Percentiles rank a stretch among this genome's conserved stretches.
Conservation (phyloP, 2,797 vertebrate genomes). For the Cossypha polioptera region DNA sequence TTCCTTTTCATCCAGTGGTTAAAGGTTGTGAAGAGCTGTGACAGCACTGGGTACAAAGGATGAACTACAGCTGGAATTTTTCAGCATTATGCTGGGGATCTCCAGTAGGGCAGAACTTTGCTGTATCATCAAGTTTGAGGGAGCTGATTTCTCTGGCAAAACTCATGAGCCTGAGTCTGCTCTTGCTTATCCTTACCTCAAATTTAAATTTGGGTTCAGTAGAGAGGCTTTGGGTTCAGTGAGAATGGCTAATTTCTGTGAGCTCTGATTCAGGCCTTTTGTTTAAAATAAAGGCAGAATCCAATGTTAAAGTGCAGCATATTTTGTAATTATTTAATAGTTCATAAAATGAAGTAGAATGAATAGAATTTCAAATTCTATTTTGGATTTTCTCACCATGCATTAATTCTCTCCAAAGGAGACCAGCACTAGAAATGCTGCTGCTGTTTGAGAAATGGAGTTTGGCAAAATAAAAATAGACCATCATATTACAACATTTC, state of each 20-base stretch:
- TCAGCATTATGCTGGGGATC: not conserved
- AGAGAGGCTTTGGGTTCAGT: not conserved
- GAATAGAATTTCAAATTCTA: not conserved
- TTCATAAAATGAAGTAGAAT: not conserved
- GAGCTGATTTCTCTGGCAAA: not conserved
- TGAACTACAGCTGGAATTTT: not conserved
- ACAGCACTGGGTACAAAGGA: not conserved
- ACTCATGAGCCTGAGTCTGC: not conserved
- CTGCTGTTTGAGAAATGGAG: not conserved
- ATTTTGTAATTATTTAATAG: not conserved
- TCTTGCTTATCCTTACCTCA: not conserved
- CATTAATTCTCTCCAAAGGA: not conserved
- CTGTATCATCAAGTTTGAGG: not conserved
- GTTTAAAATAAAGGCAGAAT: not conserved
- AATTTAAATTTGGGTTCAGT: not conserved
- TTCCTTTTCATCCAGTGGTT: not conserved
- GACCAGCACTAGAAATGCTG: not conserved
- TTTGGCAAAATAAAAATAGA: not conserved
- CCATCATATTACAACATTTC: not conserved
- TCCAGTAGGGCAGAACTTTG: not conserved
- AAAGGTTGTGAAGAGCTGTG: not conserved
- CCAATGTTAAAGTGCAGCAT: not conserved
- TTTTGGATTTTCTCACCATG: not conserved
- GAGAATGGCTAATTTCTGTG: not conserved
- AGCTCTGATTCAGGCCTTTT: not conserved